Conservation (phyloP, 2,888 invertebrate species). For the Cordilura impudica region DNA sequence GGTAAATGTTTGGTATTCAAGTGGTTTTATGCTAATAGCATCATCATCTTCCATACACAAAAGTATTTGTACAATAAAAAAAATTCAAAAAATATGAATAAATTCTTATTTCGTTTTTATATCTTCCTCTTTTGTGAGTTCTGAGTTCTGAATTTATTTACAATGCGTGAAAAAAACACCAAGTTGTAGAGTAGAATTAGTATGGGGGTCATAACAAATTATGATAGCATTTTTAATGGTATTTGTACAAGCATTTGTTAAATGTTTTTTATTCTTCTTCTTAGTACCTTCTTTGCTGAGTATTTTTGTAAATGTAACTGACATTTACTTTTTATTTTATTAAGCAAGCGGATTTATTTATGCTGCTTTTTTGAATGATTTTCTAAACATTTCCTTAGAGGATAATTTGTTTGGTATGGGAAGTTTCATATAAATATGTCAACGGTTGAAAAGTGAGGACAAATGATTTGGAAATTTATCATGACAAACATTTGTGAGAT, state of each 20-base stretch:
- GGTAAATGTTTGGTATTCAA: conserved; percentile 65
- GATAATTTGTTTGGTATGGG: background rate
- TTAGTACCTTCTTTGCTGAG: conserved; percentile 10
- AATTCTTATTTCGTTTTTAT: background rate
- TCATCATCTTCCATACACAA: conserved; percentile 23
- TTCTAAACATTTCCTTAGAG: conserved; percentile 63
- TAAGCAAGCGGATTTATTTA: conserved; percentile 54
- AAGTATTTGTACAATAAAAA: conserved; percentile 2
- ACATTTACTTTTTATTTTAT: conserved; percentile 71
- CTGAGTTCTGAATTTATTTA: conserved; percentile 11
- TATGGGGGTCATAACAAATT: conserved; percentile 68
- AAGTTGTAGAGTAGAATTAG: background rate
- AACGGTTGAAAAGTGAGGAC: conserved; percentile 72
- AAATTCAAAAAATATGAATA: conserved; percentile 24
- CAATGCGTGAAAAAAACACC: background rate
- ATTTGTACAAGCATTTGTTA: conserved; percentile 70
- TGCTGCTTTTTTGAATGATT: conserved; percentile 70
- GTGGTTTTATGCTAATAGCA: conserved; percentile 73
- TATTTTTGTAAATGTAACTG: conserved; percentile 68
- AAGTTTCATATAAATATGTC: conserved; percentile 64
- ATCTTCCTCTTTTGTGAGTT: background rate
- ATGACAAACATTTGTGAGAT: conserved; percentile 46
- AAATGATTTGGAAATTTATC: conserved; percentile 70
- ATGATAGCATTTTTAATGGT: conserved; percentile 75
- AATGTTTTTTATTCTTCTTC: conserved; percentile 34